These are phyloP conservation scores for Drosophila novamexicana DNA, from an alignment of 1,140 invertebrate genomes.

Conservation along the genomic window DNA sequence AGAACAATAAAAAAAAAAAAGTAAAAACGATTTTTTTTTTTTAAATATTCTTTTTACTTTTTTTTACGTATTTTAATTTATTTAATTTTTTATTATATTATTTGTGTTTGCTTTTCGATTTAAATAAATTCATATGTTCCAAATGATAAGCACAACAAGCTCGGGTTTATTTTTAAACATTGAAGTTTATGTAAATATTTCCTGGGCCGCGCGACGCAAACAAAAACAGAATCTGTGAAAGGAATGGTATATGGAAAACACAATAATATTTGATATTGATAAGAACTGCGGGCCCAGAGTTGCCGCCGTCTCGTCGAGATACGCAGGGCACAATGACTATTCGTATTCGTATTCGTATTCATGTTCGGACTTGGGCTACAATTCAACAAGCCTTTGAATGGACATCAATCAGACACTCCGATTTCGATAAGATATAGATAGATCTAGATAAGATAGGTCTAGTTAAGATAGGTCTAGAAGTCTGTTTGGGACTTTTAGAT, in stretches of 20 bases:
- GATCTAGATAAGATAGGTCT: too few species aligned
- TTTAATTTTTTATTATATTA: background rate
- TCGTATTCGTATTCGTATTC: too few species aligned
- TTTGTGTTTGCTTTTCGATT: slow-evolving; percentile 29
- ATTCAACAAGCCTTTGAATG: too few species aligned
- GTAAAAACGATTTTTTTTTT: slow-evolving; percentile 21
- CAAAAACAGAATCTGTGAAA: slow-evolving; percentile 56
- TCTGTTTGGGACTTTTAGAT: too few species aligned
- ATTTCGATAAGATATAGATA: too few species aligned
- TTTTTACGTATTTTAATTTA: too few species aligned
- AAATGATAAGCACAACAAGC: slow-evolving; percentile 63
- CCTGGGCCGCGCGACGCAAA: slow-evolving; percentile 70
- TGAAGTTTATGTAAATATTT: slow-evolving; percentile 83
- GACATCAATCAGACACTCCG: too few species aligned
- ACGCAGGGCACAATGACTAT: too few species aligned
- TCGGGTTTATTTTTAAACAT: slow-evolving; percentile 77
- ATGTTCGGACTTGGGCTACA: too few species aligned
- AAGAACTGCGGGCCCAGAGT: slow-evolving; percentile 33
- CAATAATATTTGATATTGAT: slow-evolving; percentile 78
- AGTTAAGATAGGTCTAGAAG: too few species aligned
- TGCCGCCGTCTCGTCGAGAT: background rate
- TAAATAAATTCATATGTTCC: slow-evolving; percentile 71
- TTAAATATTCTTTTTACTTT: background rate
- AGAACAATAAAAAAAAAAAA: slow-evolving; percentile 16
- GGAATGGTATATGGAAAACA: slow-evolving; percentile 48